Base-by-base conservation (phyloP, 2,888 invertebrate species). In the Antheraea yamamai region DNA sequence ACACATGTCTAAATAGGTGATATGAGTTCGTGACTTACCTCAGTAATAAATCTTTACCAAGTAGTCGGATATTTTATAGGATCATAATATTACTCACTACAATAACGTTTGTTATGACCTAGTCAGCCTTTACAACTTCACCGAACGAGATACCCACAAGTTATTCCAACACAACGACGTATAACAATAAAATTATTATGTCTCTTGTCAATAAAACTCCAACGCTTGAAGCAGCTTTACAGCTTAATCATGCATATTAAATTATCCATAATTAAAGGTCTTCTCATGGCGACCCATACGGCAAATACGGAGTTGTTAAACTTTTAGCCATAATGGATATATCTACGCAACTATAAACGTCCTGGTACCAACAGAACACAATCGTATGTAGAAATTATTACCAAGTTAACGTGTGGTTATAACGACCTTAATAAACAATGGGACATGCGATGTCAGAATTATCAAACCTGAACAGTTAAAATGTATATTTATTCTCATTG, bases 361-460 rank as follows among this genome's bases (percentile, higher is more conserved):
- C 61, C 61, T 26, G 64, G 64, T 66, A 30, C 16, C 14, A 66
- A 26, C 23, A 39, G 35, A 39, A 39, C 35, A 39, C 35, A 39
- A 39, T 39, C 35, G 35, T 7, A 39, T 39, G 35, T 64, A 26
- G 26, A 64, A 23, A 64, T 26, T 64, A 64, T 14, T 64, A 16
- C 64, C 64, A 8, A 10, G 23, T 64, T 64, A 64, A 64, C 64
- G 12, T 26, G 35, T 39, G 4, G 30, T 35, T 68, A 20, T 68
- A 68, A 68, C 30, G 68, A 68, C 68, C 20, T 68, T 68, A 35
- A 68, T 68, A 68, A 68, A 68, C 39, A 68, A 7, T 35, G 39
- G 68, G 39, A 68, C 35, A 35, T 12, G 39, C 68, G 68, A 35
- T 68, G 68, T 68, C 68, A 68, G 18, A 68, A 68, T 39, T 23